phyloP scores from a whole-genome alignment of 2,797 vertebrate genomes.

The Bradypus variegatus region DNA sequence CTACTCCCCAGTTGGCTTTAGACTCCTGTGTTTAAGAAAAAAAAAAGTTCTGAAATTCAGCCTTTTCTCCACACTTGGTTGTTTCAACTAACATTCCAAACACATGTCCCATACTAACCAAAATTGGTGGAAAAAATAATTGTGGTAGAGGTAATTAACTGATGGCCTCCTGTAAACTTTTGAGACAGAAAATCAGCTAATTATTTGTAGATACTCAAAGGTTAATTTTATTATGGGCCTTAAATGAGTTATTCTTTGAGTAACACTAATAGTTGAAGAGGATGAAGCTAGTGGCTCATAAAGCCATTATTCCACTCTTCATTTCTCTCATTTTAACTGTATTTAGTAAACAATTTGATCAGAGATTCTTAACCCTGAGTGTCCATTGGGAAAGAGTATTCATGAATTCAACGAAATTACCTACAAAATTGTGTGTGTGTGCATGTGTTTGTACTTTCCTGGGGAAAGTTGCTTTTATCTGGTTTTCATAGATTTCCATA shows the following conservation, averaged over 20 bases:
- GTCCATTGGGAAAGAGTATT: neutral
- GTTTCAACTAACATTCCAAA: constrained; percentile 32
- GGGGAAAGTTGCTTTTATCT: constrained; percentile 1
- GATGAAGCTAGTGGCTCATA: neutral
- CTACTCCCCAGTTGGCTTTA: constrained; percentile 62
- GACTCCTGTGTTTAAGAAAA: neutral
- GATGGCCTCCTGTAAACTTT: neutral
- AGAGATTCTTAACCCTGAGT: constrained; percentile 6
- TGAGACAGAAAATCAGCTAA: constrained; percentile 28
- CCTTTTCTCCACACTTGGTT: neutral
- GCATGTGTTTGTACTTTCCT: neutral
- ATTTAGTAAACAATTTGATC: neutral
- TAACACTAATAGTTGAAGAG: neutral
- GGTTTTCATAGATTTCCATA: neutral
- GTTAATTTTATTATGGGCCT: constrained; percentile 4
- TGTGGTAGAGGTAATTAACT: neutral
- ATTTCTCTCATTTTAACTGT: neutral
- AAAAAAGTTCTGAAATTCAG: constrained; percentile 40
- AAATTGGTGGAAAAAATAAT: constrained; percentile 6
- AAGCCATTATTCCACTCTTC: neutral
- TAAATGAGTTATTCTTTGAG: constrained; percentile 24
- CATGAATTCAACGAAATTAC: constrained; percentile 20
- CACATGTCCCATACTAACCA: neutral
- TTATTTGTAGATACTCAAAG: constrained; percentile 2
- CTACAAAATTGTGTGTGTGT: neutral